Percentiles rank a stretch among this genome's conserved stretches.
Evolutionary conservation across 1,140 invertebrate genomes (phyloP).

Genomic region (Heliconius eleuchia): DNA sequence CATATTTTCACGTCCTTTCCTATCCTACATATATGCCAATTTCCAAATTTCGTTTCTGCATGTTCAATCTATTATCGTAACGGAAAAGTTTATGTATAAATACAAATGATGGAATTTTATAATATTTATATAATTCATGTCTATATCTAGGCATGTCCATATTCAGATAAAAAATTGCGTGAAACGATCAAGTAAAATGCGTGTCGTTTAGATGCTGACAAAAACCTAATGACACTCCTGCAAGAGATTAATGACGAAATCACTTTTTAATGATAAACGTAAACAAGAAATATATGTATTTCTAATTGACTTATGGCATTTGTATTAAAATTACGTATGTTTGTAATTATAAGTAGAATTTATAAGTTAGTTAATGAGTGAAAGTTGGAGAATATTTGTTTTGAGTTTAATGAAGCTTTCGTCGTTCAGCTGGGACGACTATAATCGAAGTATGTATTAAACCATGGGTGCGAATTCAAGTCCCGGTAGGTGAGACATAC

Average conservation of each 20-base stretch:
- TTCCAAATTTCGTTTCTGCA: no score
- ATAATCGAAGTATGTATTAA: background rate
- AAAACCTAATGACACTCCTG: background rate
- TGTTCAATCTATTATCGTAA: no score
- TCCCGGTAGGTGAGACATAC: no score
- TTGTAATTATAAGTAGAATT: constrained; percentile 6
- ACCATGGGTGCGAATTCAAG: no score
- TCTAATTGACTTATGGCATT: background rate
- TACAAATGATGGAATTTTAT: background rate
- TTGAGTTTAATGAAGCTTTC: background rate
- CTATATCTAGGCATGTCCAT: background rate
- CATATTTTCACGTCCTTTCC: no score
- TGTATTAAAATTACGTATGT: background rate
- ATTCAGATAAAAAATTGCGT: background rate
- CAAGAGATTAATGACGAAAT: constrained; percentile 2
- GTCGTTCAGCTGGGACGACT: background rate
- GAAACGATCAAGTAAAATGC: background rate
- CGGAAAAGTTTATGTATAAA: no score
- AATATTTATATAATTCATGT: background rate
- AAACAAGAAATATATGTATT: background rate
- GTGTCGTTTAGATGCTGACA: constrained; percentile 3
- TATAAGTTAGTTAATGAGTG: constrained; percentile 3
- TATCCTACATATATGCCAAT: no score
- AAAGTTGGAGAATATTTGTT: background rate
- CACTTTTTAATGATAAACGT: constrained; percentile 2